Base-by-base conservation (phyloP, 2,797 vertebrate species). In the Pseudochirops corinnae region DNA sequence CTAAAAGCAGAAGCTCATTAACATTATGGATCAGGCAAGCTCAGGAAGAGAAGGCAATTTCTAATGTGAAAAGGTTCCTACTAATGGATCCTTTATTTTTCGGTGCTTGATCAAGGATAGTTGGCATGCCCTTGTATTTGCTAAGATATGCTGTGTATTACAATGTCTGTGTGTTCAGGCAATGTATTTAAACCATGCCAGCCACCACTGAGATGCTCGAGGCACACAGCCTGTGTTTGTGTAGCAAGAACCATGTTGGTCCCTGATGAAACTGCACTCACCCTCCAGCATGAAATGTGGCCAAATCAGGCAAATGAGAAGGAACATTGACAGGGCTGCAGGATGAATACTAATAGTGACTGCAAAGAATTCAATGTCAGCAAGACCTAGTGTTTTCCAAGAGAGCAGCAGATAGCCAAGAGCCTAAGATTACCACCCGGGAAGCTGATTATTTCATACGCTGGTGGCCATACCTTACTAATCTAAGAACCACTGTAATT, bases 301-400 rank as follows among this genome's bases (percentile, higher is more conserved):
- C 92, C 55, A 93, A 95, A 93, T 95, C 91, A 93, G 94, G 93
- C 29, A 94, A 92, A 91, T 87, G 95, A 95, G 92, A 53, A 91
- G 94, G 95, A 91, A 50, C 28, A 0, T 74, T 92, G 56, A 94
- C 57, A 26, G 33, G 26, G 26, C 13, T 91, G 74, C 92, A 90
- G 92, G 90, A 92, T 53, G 56, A 46, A 90, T 55, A 58, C 91
- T 56, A 24, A 74, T 52, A 67, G 67, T 31, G 29, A 90, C 14
- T 46, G 46, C 91, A 52, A 93, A 91, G 74, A 67, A 82, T 39
- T 90, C 28, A 92, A 33, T 31, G 55, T 11, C 56, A 52, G 39
- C 3, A 26, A 87, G 7, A 87, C 39, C n/a, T 9, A 26, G 9
- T 0, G 4, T 39, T 87, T 46, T 87, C 21, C 39, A 50, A 11